These are phyloP conservation scores for Tapera naevia DNA, from an alignment of 2,797 vertebrate species.

Conservation along the genomic window DNA sequence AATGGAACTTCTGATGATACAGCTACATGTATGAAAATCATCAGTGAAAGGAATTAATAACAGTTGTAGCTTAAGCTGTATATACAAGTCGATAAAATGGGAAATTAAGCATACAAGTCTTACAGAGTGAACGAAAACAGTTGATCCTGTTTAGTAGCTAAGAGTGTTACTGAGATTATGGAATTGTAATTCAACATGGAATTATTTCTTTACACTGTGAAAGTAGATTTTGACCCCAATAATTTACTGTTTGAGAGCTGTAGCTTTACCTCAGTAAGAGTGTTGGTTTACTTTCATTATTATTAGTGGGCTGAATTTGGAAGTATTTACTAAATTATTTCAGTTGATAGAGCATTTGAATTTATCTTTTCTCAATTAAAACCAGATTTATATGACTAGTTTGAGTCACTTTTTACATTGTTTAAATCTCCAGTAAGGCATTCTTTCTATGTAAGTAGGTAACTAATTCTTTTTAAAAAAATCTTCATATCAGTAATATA, in stretches of 20 bases:
- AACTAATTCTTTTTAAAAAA: not conserved
- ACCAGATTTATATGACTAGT: not conserved
- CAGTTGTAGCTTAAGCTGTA: not conserved
- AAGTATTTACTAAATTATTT: not conserved
- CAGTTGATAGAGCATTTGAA: not conserved
- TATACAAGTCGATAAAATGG: not conserved
- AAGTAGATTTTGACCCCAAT: not conserved
- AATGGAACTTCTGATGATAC: not conserved
- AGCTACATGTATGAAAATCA: not conserved
- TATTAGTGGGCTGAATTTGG: not conserved
- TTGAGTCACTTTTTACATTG: not conserved
- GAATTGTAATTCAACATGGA: not conserved
- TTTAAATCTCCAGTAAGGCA: not conserved
- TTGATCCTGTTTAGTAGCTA: not conserved
- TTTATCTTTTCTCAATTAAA: not conserved
- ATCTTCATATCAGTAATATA: not conserved
- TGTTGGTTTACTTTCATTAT: not conserved
- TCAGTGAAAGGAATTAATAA: not conserved
- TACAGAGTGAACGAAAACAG: not conserved
- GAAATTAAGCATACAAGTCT: not conserved
- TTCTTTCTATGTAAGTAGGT: not conserved
- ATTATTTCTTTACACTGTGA: not conserved
- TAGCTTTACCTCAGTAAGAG: not conserved
- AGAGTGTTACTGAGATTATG: not conserved
- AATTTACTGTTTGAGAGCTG: not conserved